Conservation (phyloP, 1,140 invertebrate genomes). For the Microplitis demolitor region DNA sequence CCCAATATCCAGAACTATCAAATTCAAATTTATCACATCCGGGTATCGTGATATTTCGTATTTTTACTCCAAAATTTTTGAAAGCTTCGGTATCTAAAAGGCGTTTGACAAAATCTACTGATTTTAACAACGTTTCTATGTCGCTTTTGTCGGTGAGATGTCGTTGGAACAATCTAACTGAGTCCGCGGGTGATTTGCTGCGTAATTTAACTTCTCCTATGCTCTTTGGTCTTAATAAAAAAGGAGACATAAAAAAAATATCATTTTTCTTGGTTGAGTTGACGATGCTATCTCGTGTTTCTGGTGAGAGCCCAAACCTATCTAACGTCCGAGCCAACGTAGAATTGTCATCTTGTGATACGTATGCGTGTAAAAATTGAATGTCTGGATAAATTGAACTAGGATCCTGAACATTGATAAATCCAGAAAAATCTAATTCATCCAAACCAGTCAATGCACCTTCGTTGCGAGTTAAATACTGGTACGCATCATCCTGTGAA, state of each 20-base stretch:
- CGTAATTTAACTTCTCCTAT: constrained; percentile 70
- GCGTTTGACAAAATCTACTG: constrained; percentile 66
- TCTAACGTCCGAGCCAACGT: constrained; percentile 20
- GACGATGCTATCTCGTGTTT: constrained; percentile 63
- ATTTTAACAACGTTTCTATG: constrained; percentile 67
- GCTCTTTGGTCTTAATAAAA: constrained; percentile 61
- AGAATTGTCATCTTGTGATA: constrained; percentile 22
- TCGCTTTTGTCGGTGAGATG: constrained; percentile 68
- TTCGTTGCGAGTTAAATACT: constrained; percentile 45
- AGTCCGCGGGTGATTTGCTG: constrained; percentile 70
- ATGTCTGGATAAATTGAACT: neutral
- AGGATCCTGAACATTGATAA: neutral
- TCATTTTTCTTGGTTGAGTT: constrained; percentile 59
- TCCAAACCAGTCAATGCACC: constrained; percentile 6
- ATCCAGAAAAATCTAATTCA: neutral
- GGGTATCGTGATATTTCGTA: constrained; percentile 68
- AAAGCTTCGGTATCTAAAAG: constrained; percentile 67
- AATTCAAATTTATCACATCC: constrained; percentile 69
- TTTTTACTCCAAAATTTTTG: constrained; percentile 63
- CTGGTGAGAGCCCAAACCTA: constrained; percentile 58
- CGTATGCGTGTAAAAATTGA: constrained; percentile 24
- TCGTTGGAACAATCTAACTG: constrained; percentile 85
- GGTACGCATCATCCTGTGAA: constrained; percentile 30
- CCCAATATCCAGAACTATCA: constrained; percentile 74
- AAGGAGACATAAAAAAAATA: constrained; percentile 66